These are phyloP conservation scores for Platyrinchus mystaceus DNA, from an alignment of 2,797 vertebrate species.

Conservation along the genomic window DNA sequence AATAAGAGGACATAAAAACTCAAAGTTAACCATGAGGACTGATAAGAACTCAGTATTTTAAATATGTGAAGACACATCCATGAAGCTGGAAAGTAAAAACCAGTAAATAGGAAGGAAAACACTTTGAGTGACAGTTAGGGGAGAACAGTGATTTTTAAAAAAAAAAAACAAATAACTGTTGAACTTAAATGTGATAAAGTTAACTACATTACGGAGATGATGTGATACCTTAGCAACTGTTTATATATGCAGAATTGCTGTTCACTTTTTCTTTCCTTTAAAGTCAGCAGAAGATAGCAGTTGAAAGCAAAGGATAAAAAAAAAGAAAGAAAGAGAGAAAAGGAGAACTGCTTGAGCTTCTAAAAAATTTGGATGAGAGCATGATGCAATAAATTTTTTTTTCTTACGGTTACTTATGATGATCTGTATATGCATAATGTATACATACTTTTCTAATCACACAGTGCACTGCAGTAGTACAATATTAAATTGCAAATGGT, in stretches of 20 bases:
- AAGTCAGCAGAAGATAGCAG: not conserved
- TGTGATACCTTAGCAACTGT: not conserved
- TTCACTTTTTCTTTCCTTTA: not conserved
- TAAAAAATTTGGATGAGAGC: not conserved
- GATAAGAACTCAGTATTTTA: slow-evolving; percentile 8
- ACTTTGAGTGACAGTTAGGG: slow-evolving; percentile 44
- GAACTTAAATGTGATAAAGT: not conserved
- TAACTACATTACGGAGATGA: not conserved
- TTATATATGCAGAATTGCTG: not conserved
- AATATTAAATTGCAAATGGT: slow-evolving; percentile 10
- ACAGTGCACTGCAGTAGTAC: not conserved
- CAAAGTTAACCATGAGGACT: slow-evolving; percentile 41
- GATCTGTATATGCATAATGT: not conserved
- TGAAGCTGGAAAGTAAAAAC: not conserved
- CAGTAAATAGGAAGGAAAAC: slow-evolving; percentile 2
- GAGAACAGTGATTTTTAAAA: not conserved
- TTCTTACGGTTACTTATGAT: not conserved
- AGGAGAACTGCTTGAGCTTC: not conserved
- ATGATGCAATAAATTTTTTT: not conserved
- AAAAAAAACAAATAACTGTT: not conserved
- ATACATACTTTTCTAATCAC: slow-evolving; percentile 13
- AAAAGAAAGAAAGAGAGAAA: not conserved
- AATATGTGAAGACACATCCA: not conserved
- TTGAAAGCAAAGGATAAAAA: not conserved
- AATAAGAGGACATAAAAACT: slow-evolving; percentile 5